Base-by-base conservation (phyloP, 1,140 invertebrate species). In the Babylonia areolata region DNA sequence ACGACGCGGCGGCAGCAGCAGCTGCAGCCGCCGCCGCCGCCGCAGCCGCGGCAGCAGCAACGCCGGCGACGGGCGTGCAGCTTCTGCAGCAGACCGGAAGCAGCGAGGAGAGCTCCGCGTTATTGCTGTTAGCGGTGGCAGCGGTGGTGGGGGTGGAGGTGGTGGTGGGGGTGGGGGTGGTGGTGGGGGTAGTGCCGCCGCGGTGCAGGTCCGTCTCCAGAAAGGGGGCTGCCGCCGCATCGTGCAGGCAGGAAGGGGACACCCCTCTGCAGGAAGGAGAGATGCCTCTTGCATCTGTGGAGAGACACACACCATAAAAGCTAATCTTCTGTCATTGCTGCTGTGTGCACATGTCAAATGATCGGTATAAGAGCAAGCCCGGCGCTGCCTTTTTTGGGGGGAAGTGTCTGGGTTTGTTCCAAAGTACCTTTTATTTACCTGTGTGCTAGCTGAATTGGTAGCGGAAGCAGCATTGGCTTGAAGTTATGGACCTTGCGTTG, bases 11-110 rank as follows among this genome's bases (percentile, higher is more conserved):
- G 28, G 28, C 23, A 12, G 28, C 46, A 6, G 31, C 64, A 33
- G 20, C 84, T 11, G 12, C 54, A 17, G 2, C 46, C 9, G 46
- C 46, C 9, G 46, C 85, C 33, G 31, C 77, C 12, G 46, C 42
- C 1, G 35, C 78, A 5, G 28, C 37, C 31, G 28, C 17, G 0
- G 46, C 46, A 82, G 46, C 46, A 9, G 71, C 12, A 28, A 35
- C 15, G 31, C 17, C 64, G 3, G 28, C 42, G 54, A 46, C 33
- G n/a, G 40, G 46, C 31, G 71, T 58, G 37, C 69, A 78, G 46
- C 37, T 69, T 51, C 54, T 51, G 31, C 64, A 81, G 46, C 79
- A 81, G 40, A 82, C 37, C 1, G 79, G 46, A 78, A 86, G 42
- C 2, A 64, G 23, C n/a, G 80, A 35, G 17, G 46, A 6, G 2